Percentiles rank a stretch among this genome's conserved stretches.
Evolutionary conservation across 2,888 invertebrate species (phyloP).

Genomic region (Tribolium freemani): DNA sequence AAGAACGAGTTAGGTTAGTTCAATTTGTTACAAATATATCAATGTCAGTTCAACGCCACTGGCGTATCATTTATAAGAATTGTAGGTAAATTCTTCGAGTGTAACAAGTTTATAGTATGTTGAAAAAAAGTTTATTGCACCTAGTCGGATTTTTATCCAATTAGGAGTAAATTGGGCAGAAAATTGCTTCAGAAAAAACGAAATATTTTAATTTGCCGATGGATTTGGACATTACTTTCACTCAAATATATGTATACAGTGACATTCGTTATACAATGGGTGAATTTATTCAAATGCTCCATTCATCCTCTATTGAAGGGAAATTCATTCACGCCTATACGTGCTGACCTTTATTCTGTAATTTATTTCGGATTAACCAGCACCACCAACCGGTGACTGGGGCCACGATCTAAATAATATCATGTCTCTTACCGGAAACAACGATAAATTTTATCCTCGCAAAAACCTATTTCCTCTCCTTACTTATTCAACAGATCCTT

Average conservation of each 20-base stretch:
- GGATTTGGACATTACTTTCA: conserved; percentile 4
- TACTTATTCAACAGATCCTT: conserved; percentile 14
- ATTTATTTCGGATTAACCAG: conserved; percentile 36
- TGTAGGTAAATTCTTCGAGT: conserved; percentile 25
- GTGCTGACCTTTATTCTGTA: conserved; percentile 36
- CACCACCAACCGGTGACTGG: conserved; percentile 25
- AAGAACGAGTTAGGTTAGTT: conserved; percentile 32
- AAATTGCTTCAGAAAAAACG: conserved; percentile 20
- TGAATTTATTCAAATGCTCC: conserved; percentile 26
- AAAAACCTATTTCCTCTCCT: conserved; percentile 17
- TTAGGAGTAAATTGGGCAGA: conserved; percentile 15
- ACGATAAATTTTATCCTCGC: conserved; percentile 15
- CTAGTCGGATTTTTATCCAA: conserved; percentile 13
- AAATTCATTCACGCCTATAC: conserved; percentile 38
- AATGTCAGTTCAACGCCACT: conserved; percentile 27
- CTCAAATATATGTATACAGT: neutral
- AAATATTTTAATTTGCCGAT: conserved; percentile 17
- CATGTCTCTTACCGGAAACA: conserved; percentile 19
- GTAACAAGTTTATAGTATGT: conserved; percentile 20
- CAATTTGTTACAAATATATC: conserved; percentile 37
- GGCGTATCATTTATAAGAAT: conserved; percentile 31
- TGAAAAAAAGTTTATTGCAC: conserved; percentile 14
- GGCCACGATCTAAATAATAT: conserved; percentile 25
- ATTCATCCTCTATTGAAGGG: conserved; percentile 32
- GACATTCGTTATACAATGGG: conserved; percentile 10